Evolutionary conservation across 1,140 invertebrate genomes (phyloP).

Genomic region (Temnothorax curvispinosus): DNA sequence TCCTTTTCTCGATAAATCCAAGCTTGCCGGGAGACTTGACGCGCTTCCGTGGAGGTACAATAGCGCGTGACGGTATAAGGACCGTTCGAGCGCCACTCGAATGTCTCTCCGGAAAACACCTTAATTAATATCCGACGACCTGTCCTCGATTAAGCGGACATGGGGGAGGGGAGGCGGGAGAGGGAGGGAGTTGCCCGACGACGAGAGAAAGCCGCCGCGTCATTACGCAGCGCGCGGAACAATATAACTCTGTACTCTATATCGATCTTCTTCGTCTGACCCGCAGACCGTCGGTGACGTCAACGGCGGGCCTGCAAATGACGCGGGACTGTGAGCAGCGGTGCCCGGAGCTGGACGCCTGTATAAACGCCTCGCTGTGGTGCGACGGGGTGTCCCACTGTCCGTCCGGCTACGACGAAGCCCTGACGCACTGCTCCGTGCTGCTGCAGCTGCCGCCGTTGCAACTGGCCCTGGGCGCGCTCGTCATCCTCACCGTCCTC

Average conservation of each 20-base stretch:
- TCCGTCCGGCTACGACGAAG: constrained; percentile 95
- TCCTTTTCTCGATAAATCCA: neutral
- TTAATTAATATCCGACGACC: constrained; percentile 51
- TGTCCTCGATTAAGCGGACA: constrained; percentile 19
- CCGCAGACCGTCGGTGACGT: constrained; percentile 80
- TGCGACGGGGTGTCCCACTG: constrained; percentile 95
- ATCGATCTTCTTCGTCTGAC: constrained; percentile 44
- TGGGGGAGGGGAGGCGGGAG: too few relatives aligned
- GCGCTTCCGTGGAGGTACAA: neutral
- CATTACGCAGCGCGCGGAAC: constrained; percentile 31
- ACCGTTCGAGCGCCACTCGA: neutral
- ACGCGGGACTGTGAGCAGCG: constrained; percentile 91
- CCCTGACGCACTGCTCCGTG: constrained; percentile 91
- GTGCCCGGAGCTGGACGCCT: constrained; percentile 94
- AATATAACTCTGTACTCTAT: constrained; percentile 33
- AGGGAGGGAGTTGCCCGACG: neutral
- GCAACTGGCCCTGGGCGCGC: constrained; percentile 87
- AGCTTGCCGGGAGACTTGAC: neutral
- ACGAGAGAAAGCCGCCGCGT: neutral
- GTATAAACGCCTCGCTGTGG: constrained; percentile 95
- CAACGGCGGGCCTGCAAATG: constrained; percentile 87
- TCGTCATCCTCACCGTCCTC: constrained; percentile 81
- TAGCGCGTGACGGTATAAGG: neutral
- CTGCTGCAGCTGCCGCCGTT: constrained; percentile 90
- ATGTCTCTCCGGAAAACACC: constrained; percentile 19